Evolutionary conservation across 2,113 vertebrate species (phyloP).

Genomic region (Petrocephalus microphthalmus): DNA sequence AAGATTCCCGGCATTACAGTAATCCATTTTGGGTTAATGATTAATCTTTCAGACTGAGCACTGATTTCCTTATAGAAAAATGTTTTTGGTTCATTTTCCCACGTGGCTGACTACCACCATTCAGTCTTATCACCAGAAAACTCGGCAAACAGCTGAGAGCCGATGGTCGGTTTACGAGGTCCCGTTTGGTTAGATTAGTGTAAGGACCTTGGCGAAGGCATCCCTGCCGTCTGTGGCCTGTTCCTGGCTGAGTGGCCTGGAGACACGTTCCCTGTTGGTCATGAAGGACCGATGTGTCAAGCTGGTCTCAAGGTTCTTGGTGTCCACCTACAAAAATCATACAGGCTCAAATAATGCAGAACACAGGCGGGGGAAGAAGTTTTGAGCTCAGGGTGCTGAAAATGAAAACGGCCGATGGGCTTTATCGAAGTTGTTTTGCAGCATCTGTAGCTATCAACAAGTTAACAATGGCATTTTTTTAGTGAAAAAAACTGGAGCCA

Average conservation of each 20-base stretch:
- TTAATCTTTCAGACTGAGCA: not conserved
- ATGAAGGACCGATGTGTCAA: slow-evolving; percentile 77
- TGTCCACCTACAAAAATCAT: slow-evolving; percentile 64
- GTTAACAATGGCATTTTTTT: not conserved
- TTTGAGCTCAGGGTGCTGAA: not conserved
- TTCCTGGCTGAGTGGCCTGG: slow-evolving; percentile 64
- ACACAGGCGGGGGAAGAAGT: not conserved
- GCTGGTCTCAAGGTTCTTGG: slow-evolving; percentile 62
- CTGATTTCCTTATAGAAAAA: not conserved
- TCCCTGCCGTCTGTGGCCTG: slow-evolving; percentile 82
- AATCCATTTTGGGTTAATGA: not conserved
- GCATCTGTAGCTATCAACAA: not conserved
- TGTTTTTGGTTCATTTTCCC: not conserved
- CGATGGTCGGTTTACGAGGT: not conserved
- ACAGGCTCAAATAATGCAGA: not conserved
- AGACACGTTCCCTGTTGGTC: slow-evolving; percentile 76
- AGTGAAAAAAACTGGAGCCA: not conserved
- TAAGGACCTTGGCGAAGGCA: slow-evolving; percentile 83
- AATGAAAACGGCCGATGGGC: not conserved
- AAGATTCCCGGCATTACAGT: not conserved
- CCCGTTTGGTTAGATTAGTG: not conserved
- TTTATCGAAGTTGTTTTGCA: too few relatives aligned
- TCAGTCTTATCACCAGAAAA: not conserved
- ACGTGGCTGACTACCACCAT: not conserved
- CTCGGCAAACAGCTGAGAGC: not conserved